These are phyloP conservation scores for Galagoides demidoff DNA, from an alignment of 2,797 vertebrate genomes.

Conservation along the genomic window DNA sequence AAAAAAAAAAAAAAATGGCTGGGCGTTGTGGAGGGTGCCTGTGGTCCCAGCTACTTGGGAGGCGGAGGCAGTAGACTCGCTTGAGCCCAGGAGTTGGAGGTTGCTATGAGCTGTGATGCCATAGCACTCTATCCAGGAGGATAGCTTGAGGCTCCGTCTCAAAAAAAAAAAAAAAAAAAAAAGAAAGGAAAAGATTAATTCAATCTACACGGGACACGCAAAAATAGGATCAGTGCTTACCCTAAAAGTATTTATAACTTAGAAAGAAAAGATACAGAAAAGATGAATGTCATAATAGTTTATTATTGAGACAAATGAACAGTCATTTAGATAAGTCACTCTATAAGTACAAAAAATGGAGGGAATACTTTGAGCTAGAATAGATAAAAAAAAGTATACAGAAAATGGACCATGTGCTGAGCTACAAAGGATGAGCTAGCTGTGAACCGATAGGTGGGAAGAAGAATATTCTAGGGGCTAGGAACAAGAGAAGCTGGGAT, in stretches of 20 bases:
- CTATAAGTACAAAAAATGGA: background rate
- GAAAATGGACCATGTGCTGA: background rate
- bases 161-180: too few relatives aligned
- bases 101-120: too few relatives aligned
- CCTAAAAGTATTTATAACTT: background rate
- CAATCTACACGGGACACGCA: background rate
- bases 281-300: background rate
- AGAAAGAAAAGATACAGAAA: background rate
- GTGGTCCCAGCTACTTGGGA: too few relatives aligned
- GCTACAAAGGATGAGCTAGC: background rate
- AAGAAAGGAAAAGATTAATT: background rate
- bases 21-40: too few relatives aligned
- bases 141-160: too few relatives aligned
- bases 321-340: background rate
- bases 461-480: background rate
- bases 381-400: background rate
- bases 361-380: background rate
- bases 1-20: too few relatives aligned
- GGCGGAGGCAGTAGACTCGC: too few relatives aligned
- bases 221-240: background rate
- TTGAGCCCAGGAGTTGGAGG: too few relatives aligned
- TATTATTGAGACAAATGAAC: background rate
- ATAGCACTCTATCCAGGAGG: too few relatives aligned
- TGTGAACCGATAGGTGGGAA: background rate
- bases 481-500: background rate